Evolutionary conservation across 2,888 invertebrate genomes (phyloP), one percentile per base, ranked within the genome.

Genomic region (Anarsia innoxiella): DNA sequence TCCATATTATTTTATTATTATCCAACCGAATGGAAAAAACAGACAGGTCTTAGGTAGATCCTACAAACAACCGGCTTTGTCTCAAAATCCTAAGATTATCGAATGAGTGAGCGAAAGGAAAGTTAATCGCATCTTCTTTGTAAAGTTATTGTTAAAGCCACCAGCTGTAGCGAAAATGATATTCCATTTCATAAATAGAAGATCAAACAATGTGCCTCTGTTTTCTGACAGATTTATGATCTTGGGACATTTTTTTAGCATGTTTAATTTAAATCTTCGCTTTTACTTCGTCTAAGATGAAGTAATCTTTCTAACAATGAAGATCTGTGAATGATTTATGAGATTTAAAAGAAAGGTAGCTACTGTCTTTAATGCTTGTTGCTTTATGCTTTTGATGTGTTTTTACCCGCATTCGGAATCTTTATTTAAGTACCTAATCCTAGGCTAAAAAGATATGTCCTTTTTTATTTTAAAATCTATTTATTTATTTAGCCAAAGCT

Each of bases 91-190:
- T 48, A 48, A 66, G 59, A 66, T 67, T 61, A 69, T 59, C 54
- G 58, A 59, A 53, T 61, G 59, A 60, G 55, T 59, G 55, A 56
- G 54, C 53, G 30, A 27, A 61, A 71, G 58, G 57, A 58, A 63
- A 68, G 66, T 58, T 77, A 78, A 78, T 74, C 73, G 69, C 71
- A 76, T 78, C 76, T 71, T 59, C 66, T 65, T 62, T 70, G 68
- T 73, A 66, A 70, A 65, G 56, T 60, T 67, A 66, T 74, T 77
- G 72, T 74, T 65, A 56, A 76, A 73, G 68, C 72, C 65, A 58
- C 65, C 66, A 63, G 64, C 62, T 59, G 62, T 46, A 44, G 35
- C 37, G 28, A 41, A 43, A 46, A 46, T 44, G 45, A 42, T 44
- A 46, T 44, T 53, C 48, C 48, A 49, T 48, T 56, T 44, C 46